phyloP scores from a whole-genome alignment of 2,797 vertebrate species.

The Choloepus didactylus region DNA sequence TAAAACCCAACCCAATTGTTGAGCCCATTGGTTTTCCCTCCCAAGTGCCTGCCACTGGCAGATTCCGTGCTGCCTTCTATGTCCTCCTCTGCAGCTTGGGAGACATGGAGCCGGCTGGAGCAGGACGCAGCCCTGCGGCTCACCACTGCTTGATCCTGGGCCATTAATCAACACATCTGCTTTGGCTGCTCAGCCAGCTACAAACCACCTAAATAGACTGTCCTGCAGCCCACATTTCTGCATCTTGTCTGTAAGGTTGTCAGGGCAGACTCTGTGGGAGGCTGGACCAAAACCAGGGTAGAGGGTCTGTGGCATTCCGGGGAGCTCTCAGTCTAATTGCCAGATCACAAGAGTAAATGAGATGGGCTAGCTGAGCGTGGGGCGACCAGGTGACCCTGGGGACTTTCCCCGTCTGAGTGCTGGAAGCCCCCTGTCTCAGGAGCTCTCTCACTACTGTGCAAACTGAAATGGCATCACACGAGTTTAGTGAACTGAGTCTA shows the following conservation, averaged over 20 bases:
- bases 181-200: neutral
- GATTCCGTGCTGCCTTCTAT: neutral
- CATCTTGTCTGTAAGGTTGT: neutral
- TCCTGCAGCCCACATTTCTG: neutral
- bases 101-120: neutral
- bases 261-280: neutral
- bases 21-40: neutral
- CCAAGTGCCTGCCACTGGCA: neutral
- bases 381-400: accelerated
- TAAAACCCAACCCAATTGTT: neutral
- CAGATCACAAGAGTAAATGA: neutral
- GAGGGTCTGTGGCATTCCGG: neutral
- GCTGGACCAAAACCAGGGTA: neutral
- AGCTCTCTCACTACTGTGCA: neutral
- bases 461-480: neutral
- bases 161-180: neutral
- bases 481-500: neutral
- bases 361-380: neutral
- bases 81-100: accelerated
- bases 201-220: neutral
- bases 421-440: neutral
- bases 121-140: neutral
- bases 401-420: neutral
- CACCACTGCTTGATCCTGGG: neutral
- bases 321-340: neutral